phyloP scores from a whole-genome alignment of 1,140 invertebrate genomes.

The Camponotus pennsylvanicus region DNA sequence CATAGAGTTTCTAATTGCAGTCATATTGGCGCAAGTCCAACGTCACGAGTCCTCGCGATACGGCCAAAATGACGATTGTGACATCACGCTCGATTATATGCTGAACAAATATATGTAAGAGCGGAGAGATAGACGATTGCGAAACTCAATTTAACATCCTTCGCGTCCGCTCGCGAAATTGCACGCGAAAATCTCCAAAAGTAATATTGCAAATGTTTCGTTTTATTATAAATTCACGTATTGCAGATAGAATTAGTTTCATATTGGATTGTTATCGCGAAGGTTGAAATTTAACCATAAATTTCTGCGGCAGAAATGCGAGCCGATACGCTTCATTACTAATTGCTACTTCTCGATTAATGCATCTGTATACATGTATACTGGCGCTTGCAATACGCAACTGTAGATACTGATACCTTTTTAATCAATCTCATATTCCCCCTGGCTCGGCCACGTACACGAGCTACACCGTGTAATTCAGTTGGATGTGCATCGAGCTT shows the following conservation, averaged over 20 bases:
- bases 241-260: background rate
- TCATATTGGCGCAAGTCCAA: slow-evolving; percentile 74
- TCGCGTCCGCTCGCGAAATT: background rate
- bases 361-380: background rate
- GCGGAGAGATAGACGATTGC: background rate
- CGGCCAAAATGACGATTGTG: slow-evolving; percentile 49
- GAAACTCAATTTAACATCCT: background rate
- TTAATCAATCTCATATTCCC: slow-evolving; percentile 66
- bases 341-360: background rate
- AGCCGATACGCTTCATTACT: background rate
- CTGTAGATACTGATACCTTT: slow-evolving; percentile 47
- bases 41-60: slow-evolving; percentile 18
- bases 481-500: slow-evolving; percentile 61
- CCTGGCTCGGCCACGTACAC: slow-evolving; percentile 6
- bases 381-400: background rate
- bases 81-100: background rate
- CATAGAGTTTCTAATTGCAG: slow-evolving; percentile 77
- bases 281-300: background rate
- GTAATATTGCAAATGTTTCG: background rate
- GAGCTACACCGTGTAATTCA: slow-evolving; percentile 57
- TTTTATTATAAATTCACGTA: background rate
- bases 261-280: background rate
- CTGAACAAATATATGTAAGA: slow-evolving; percentile 9
- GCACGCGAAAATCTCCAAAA: background rate
- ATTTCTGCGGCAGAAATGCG: background rate